phyloP scores from a whole-genome alignment of 35 echinoderm and acorn worm genomes.

The Acanthaster planci region DNA sequence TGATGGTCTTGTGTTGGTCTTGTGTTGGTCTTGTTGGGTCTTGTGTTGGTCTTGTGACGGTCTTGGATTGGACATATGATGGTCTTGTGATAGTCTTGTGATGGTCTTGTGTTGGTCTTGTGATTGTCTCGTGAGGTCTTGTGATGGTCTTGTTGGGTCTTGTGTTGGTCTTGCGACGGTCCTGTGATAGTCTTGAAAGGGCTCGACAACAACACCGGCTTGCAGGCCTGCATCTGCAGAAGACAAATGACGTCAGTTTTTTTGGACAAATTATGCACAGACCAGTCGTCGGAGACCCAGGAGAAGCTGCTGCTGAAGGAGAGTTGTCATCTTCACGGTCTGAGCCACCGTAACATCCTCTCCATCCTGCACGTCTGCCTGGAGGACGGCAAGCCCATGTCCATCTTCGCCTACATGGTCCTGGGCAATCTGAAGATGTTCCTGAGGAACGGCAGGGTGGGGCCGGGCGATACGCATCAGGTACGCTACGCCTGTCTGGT shows the following conservation, averaged over 20 bases:
- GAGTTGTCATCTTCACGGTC: conserved; percentile 79
- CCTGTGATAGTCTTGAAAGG: too few species aligned
- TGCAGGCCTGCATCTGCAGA: too few species aligned
- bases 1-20: too few species aligned
- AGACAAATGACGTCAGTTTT: neutral
- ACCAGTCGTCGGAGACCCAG: conserved; percentile 93
- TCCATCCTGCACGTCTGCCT: conserved; percentile 76
- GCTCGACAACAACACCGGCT: too few species aligned
- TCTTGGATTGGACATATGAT: too few species aligned
- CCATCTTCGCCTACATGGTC: conserved; percentile 77
- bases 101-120: too few species aligned
- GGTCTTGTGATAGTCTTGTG: too few species aligned
- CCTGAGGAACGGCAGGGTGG: conserved; percentile 79
- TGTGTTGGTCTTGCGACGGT: neutral
- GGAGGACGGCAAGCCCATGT: conserved; percentile 61
- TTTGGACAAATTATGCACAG: conserved; percentile 35
- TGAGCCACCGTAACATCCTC: conserved; percentile 88
- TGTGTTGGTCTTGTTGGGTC: too few species aligned
- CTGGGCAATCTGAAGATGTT: conserved; percentile 91
- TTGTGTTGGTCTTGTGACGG: too few species aligned
- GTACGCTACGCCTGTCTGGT: too few species aligned
- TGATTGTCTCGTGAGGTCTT: neutral
- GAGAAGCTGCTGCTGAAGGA: conserved; percentile 81
- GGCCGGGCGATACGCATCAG: conserved; percentile 89
- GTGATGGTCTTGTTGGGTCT: too few species aligned